Conservation (phyloP, 2,113 vertebrate species). For the Rhynchopsitta pachyrhyncha region DNA sequence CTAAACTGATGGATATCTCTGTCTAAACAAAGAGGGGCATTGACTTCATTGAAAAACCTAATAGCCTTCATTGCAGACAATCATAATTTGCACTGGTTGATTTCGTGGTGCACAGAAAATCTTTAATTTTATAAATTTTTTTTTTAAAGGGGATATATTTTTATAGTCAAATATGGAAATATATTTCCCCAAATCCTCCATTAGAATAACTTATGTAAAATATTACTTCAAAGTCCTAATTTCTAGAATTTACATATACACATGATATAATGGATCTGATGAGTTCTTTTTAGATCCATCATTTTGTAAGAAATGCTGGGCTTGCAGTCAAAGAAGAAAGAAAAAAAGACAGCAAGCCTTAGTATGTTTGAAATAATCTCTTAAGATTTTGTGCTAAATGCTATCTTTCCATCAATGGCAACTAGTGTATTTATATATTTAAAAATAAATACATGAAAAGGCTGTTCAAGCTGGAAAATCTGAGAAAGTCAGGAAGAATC, state of each 20-base stretch:
- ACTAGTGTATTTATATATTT: neutral
- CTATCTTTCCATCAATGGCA: neutral
- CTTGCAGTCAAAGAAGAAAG: neutral
- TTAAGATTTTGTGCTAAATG: neutral
- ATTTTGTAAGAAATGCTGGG: neutral
- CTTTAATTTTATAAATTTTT: neutral
- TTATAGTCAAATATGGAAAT: neutral
- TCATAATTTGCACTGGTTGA: neutral
- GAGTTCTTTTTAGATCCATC: neutral
- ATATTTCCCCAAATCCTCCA: neutral
- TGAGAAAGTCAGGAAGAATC: neutral
- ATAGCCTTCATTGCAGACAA: neutral
- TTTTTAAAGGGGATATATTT: neutral
- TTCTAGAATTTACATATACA: neutral
- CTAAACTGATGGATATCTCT: neutral
- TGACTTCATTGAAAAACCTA: neutral
- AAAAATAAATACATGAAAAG: neutral
- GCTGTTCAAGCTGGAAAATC: neutral
- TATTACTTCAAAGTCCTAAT: neutral
- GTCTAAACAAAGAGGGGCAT: neutral
- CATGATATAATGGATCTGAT: neutral
- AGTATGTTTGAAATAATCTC: neutral
- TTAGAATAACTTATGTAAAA: neutral
- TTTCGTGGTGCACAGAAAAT: neutral
- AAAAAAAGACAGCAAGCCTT: neutral